phyloP scores from a whole-genome alignment of 2,113 vertebrate species.

The Panthera tigris region DNA sequence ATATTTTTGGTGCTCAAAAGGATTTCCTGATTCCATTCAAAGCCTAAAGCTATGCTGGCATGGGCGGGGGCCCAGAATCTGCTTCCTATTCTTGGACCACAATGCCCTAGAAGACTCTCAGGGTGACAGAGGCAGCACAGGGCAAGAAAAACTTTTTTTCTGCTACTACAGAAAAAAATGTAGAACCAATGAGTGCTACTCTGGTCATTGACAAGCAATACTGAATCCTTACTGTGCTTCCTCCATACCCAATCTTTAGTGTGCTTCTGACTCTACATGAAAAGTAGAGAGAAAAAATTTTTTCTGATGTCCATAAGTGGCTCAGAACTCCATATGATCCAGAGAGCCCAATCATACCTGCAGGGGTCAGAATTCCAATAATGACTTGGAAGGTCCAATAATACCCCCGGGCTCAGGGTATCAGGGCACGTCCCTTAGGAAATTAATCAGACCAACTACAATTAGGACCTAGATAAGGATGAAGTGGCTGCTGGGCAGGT shows the following conservation, averaged over 20 bases:
- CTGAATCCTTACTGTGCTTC: not conserved
- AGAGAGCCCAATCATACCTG: not conserved
- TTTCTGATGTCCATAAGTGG: not conserved
- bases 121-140: not conserved
- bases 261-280: not conserved
- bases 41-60: constrained; percentile 12
- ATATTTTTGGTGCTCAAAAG: constrained; percentile 65
- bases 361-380: not conserved
- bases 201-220: not conserved
- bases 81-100: constrained; percentile 53
- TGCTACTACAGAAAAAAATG: not conserved
- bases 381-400: not conserved
- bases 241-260: not conserved
- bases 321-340: not conserved
- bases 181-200: not conserved
- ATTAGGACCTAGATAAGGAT: not conserved
- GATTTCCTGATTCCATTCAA: constrained; percentile 73
- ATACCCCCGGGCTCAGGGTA: not conserved
- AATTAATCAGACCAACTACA: not conserved
- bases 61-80: constrained; percentile 26
- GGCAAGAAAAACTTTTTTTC: constrained; percentile 18
- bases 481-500: not conserved
- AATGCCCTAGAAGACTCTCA: constrained; percentile 13
- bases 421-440: not conserved
- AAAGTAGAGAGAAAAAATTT: not conserved